A percentile compares a stretch with the other conserved stretches of the same genome.
phyloP scores from a whole-genome alignment of 2,113 vertebrate species.

The Hydrochoerus hydrochaeris region DNA sequence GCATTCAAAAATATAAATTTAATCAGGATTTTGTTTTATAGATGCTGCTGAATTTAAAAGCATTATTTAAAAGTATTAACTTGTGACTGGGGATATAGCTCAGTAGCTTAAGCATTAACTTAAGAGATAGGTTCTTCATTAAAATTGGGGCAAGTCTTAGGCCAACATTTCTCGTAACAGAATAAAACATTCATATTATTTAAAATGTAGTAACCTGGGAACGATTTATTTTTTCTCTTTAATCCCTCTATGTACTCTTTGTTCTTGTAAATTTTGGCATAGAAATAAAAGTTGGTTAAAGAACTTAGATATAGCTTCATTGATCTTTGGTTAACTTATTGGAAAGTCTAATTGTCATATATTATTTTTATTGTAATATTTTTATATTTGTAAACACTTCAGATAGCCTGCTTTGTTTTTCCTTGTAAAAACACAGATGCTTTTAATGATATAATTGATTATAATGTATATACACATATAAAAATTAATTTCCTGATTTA shows the following conservation, averaged over 20 bases:
- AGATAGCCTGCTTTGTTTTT: not conserved
- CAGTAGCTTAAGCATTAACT: not conserved
- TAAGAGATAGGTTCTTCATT: not conserved
- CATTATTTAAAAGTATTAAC: not conserved
- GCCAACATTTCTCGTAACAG: not conserved
- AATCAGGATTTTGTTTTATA: not conserved
- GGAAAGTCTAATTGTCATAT: not conserved
- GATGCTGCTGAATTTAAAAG: not conserved
- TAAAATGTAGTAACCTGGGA: not conserved
- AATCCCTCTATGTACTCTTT: not conserved
- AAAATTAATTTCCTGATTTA: not conserved
- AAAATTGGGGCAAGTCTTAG: not conserved
- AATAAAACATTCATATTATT: not conserved
- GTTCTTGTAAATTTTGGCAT: not conserved
- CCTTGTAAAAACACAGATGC: not conserved
- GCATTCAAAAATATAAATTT: not conserved
- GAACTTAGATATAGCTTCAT: not conserved
- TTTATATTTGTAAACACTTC: not conserved
- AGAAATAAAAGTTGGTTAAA: not conserved
- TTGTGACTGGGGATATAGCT: too few species aligned
- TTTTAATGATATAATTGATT: conserved; percentile 8
- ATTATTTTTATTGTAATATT: not conserved
- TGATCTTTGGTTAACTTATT: not conserved
- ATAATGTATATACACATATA: not conserved
- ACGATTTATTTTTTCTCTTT: not conserved